Base-by-base conservation (phyloP, 2,888 invertebrate species). In the Drosophila picticornis region DNA sequence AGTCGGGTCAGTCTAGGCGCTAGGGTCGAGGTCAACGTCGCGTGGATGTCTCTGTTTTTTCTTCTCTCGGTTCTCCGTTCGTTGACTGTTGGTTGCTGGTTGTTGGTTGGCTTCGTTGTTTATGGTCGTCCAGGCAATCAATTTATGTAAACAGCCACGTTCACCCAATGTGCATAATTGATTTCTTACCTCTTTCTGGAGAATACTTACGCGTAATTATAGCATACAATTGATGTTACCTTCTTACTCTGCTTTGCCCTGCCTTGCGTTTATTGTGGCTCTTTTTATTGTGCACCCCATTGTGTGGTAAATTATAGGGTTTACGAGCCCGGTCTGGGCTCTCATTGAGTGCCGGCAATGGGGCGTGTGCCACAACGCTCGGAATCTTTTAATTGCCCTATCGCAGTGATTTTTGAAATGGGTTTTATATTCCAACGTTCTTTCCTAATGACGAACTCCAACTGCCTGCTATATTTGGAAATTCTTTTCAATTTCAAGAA, bases 21-120 rank as follows among this genome's bases (percentile, higher is more conserved):
- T 40, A 38, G 71, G 90, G 75, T 88, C 90, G 90, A 85, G 85
- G 85, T 85, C 90, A 90, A 67, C 71, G 52, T 50, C 29, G 50
- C 43, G 50, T 57, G 27, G 34, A 13, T 48, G 11, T 31, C 16
- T n/a, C n/a, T n/a, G n/a, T n/a, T 19, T 13, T 16, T 51, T 46
- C 16, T 22, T 48, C 25, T 19, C 19, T 27, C 16, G 22, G 32
- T 1, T n/a, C 13, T 27, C 25, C 11, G 38, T 56, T 13, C 38
- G 27, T 56, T 55, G 36, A 55, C 56, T 53, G 52, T 19, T 38
- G 55, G 19, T 25, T 55, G 22, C 22, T 32, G 32, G 29, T 50
- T 13, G 43, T 40, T 48, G 38, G 1, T 40, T 53, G 27, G 59
- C 59, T 50, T 62, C 34, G 29, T 53, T 63, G 27, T 61, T 40